phyloP scores from a whole-genome alignment of 2,113 vertebrate genomes.

The Motacilla tschutschensis region DNA sequence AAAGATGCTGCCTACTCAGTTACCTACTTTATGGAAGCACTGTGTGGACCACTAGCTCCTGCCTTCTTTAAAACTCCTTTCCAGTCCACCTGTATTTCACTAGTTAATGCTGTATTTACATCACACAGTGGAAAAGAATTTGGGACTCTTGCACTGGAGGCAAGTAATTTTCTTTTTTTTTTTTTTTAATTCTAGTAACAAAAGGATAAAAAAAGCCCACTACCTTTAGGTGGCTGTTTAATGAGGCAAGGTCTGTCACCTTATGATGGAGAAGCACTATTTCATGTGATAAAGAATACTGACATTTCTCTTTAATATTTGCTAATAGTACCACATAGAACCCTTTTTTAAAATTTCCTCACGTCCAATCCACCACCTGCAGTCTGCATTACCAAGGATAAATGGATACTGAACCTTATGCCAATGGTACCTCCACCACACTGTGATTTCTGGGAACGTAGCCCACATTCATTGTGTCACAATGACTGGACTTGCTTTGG shows the following conservation, averaged over 20 bases:
- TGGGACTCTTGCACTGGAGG: neutral
- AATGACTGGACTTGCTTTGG: neutral
- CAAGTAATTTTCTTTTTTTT: neutral
- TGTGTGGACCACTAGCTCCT: fast-evolving
- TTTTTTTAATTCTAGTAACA: neutral
- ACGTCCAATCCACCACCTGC: neutral
- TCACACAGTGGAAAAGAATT: neutral
- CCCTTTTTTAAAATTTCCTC: neutral
- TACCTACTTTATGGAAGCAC: neutral
- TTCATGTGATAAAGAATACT: neutral
- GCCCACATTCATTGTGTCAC: neutral
- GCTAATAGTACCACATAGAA: neutral
- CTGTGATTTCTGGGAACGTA: neutral
- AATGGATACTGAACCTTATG: neutral
- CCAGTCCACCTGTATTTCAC: neutral
- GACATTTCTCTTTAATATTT: neutral
- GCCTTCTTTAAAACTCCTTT: neutral
- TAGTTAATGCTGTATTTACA: neutral
- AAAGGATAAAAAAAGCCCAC: neutral
- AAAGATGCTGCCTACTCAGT: neutral
- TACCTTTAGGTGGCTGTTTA: neutral
- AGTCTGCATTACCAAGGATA: neutral
- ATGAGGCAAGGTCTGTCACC: neutral
- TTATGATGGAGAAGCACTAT: neutral
- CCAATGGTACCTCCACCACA: neutral